Percentiles rank a stretch among this genome's conserved stretches.
These are phyloP conservation scores for Polyommatus icarus DNA, from an alignment of 2,888 invertebrate genomes.

Conservation along the genomic window DNA sequence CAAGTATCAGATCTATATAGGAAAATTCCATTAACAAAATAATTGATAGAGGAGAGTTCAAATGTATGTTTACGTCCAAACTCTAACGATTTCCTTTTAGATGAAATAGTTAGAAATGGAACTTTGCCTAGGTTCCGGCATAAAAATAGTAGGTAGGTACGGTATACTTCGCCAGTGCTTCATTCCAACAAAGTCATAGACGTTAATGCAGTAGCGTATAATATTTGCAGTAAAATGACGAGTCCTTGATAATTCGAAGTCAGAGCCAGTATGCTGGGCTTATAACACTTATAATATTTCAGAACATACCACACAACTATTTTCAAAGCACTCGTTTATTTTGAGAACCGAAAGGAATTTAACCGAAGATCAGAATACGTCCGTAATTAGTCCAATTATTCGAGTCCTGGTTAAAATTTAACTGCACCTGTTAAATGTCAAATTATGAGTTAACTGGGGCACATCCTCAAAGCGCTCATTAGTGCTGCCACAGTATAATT, in stretches of 20 bases:
- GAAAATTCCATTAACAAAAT: neutral
- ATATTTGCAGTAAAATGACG: too few species aligned
- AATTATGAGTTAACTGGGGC: neutral
- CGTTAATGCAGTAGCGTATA: too few species aligned
- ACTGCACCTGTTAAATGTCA: conserved; percentile 16
- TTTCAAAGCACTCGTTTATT: neutral
- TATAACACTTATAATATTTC: too few species aligned
- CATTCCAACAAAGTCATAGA: too few species aligned
- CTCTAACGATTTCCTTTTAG: too few species aligned
- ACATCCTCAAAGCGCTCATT: conserved; percentile 14
- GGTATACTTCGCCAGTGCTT: too few species aligned
- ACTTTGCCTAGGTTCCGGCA: too few species aligned
- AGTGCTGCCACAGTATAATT: neutral
- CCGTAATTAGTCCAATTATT: conserved; percentile 6
- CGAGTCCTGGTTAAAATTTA: neutral
- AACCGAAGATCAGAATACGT: neutral
- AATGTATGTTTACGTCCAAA: neutral
- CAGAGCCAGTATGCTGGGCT: too few species aligned
- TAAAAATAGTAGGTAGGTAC: too few species aligned
- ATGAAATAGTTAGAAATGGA: too few species aligned
- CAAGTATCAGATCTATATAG: neutral
- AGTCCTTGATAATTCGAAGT: too few species aligned
- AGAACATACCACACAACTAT: neutral
- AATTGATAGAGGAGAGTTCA: neutral
- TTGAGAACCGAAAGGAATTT: neutral